These are phyloP conservation scores for Drosophila kambysellisi DNA, from an alignment of 2,888 invertebrate genomes.

Conservation along the genomic window DNA sequence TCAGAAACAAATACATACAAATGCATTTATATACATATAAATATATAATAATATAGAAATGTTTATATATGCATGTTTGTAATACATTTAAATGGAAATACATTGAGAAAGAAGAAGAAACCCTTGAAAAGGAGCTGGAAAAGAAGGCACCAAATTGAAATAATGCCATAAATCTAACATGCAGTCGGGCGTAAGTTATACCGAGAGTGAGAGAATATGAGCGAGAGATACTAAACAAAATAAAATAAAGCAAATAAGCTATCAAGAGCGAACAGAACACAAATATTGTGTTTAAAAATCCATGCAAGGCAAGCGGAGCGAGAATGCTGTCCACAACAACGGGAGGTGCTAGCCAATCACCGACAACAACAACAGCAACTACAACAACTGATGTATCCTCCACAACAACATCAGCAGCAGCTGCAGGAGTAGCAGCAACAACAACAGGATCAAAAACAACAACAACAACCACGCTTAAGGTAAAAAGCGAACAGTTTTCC, in stretches of 20 bases:
- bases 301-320: slow-evolving; percentile 32
- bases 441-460: slow-evolving; percentile 19
- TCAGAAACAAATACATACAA: slow-evolving; percentile 1
- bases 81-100: not conserved
- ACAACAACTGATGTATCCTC: slow-evolving; percentile 14
- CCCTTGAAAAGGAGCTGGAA: not conserved
- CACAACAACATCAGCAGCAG: slow-evolving; percentile 10
- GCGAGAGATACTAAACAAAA: not conserved
- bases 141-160: not conserved
- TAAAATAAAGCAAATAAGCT: not conserved
- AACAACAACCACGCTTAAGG: slow-evolving; percentile 12
- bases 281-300: slow-evolving; percentile 16
- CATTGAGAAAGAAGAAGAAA: not conserved
- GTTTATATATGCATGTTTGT: not conserved
- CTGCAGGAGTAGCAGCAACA: slow-evolving; percentile 31
- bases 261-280: slow-evolving; percentile 8
- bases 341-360: slow-evolving; percentile 51
- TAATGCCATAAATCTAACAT: not conserved
- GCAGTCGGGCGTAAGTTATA: not conserved
- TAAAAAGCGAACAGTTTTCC: slow-evolving; percentile 56
- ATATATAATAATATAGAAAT: too few species aligned
- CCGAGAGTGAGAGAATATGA: not conserved
- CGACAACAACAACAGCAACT: slow-evolving; percentile 33
- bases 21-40: not conserved
- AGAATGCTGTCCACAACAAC: slow-evolving; percentile 65